Base-by-base conservation (phyloP, 2,888 invertebrate genomes). In the Lasius platythorax region DNA sequence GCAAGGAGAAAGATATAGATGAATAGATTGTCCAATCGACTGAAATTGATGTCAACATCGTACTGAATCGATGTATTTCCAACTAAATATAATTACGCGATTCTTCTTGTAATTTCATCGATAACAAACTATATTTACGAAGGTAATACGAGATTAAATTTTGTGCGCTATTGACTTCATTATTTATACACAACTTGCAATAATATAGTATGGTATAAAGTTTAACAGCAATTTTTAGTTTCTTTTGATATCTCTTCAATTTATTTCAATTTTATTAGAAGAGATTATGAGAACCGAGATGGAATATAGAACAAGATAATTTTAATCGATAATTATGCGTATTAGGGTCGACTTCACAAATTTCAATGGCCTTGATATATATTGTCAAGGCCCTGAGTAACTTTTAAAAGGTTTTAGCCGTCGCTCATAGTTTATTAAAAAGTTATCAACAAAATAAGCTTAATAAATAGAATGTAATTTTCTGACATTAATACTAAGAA, bases 31-130 rank as follows among this genome's bases (percentile, higher is more conserved):
- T 72, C 33, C 61, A 61, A 46, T 33, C 72, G 79, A 56, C 9
- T 63, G 72, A 64, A 66, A 56, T 43, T 33, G 79, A 46, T 53
- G 61, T 63, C 37, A 43, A 50, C 63, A 70, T 61, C 43, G 33
- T 70, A 15, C 15, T 28, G 46, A 33, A 72, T 46, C 28, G 15
- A 28, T 56, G 28, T 33, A 58, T 61, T 28, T n/a, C 18, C 40
- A 18, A 46, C 46, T 72, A 79, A 72, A 79, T 70, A 50, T n/a
- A 68, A 78, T 78, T 56, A 72, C 37, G n/a, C 18, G 23, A 6
- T 30, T 56, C 30, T 5, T 12, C 53, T n/a, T 28, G 4, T 40
- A 56, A n/a, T 12, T 30, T 53, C 23, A 12, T 28, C 28, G 43
- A 30, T 40, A 50, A 43, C 9, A 9, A 3, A 76, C 30, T 40